Evolutionary conservation across 2,797 vertebrate species (phyloP), one percentile per base, ranked within the genome.

Genomic region (Sebastolobus altivelis): DNA sequence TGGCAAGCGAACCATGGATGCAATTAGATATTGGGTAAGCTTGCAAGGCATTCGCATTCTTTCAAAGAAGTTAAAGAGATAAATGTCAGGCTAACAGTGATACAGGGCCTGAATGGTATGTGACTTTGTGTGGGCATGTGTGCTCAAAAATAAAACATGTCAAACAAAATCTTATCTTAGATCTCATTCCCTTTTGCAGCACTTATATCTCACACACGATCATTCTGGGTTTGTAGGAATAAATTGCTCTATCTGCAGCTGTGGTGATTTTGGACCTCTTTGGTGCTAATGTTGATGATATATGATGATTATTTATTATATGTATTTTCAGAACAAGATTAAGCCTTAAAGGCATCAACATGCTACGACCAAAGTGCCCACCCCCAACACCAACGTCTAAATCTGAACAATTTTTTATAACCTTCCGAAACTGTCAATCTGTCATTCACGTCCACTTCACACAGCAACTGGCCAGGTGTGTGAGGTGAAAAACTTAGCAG

Each of bases 61-160:
- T 35, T 78, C 5, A 37, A n/a, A 40, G 25, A 2, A n/a, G 18
- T 63, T 56, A 11, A 58, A 2, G 35, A 29, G 3, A 22, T 18
- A 12, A 66, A 52, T 76, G 22, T 20, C 7, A 0, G 13, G 10
- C 16, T 61, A 81, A 49, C 71, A 72, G 16, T 63, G 60, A 0
- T 4, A 31, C 14, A 59, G 27, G 1, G 62, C 14, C 31, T 59
- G 61, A 74, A n/a, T 29, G 56, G 31, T 71, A 49, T 27, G 66
- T 78, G 52, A 27, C 75, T 65, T 25, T 54, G 37, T 60, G 65
- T 70, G 61, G 13, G 35, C 38, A 43, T n/a, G 59, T 59, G 4
- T 4, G 20, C 18, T 68, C 22, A 56, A 68, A 76, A 84, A 77
- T 65, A 63, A 77, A 78, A 40, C 12, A 63, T 40, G 10, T 60